Percentiles rank a stretch among this genome's conserved stretches.
phyloP scores from a whole-genome alignment of 53 echinoderm and acorn worm genomes.

The Mesocentrotus franciscanus region DNA sequence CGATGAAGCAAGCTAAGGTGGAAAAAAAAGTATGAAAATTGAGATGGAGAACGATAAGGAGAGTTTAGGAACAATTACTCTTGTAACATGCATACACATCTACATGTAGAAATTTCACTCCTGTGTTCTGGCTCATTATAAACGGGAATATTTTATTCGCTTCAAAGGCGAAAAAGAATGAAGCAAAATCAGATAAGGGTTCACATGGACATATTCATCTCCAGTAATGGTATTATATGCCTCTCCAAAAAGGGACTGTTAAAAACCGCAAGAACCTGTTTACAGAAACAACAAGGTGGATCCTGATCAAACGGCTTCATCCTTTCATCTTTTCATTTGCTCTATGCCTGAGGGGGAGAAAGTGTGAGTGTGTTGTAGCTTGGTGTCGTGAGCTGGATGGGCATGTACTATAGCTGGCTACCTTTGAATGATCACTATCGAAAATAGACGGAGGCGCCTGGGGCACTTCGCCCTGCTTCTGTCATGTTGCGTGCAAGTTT shows the following conservation, averaged over 20 bases:
- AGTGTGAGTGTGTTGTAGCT: slow-evolving; percentile 10
- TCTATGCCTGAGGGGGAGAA: not conserved
- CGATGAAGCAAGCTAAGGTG: too few relatives aligned
- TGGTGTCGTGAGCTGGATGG: not conserved
- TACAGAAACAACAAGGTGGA: not conserved
- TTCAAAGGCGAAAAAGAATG: not conserved
- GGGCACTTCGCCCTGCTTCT: not conserved
- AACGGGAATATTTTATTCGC: not conserved
- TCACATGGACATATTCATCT: not conserved
- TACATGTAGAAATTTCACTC: too few relatives aligned
- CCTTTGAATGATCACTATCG: not conserved
- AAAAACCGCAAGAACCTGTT: not conserved
- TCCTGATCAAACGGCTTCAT: not conserved
- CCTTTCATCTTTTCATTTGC: slow-evolving; percentile 23
- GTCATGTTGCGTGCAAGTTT: not conserved
- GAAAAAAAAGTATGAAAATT: too few relatives aligned
- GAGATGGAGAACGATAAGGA: too few relatives aligned
- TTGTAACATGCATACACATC: too few relatives aligned
- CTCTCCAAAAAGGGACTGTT: not conserved
- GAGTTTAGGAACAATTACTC: too few relatives aligned
- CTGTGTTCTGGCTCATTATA: too few relatives aligned
- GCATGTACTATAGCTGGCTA: not conserved
- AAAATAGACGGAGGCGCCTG: not conserved
- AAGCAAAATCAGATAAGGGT: not conserved
- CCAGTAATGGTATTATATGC: not conserved